These are phyloP conservation scores for Pseudomyrmex pallidus DNA, from an alignment of 1,140 invertebrate genomes.

Conservation along the genomic window DNA sequence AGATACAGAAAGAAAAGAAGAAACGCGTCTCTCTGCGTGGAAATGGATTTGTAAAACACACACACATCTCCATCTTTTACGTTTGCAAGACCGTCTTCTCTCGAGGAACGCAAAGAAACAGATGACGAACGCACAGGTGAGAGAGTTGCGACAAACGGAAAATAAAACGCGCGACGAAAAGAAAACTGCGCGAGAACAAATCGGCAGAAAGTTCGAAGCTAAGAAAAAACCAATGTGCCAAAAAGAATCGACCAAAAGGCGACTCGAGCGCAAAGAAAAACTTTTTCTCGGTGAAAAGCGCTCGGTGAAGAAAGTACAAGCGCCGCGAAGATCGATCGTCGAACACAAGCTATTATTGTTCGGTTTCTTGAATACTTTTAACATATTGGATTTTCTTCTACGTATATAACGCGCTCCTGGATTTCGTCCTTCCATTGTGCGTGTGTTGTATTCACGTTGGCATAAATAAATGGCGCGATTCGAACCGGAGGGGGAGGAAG, in stretches of 20 bases:
- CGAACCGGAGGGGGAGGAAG: too few species aligned
- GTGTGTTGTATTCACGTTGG: background rate
- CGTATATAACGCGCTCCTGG: too few species aligned
- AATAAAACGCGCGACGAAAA: constrained; percentile 15
- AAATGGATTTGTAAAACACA: too few species aligned
- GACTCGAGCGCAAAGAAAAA: constrained; percentile 1
- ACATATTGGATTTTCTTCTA: constrained; percentile 1
- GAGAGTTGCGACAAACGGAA: background rate
- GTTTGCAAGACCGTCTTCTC: too few species aligned
- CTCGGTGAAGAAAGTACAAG: too few species aligned
- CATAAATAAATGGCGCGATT: too few species aligned
- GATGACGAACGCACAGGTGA: too few species aligned
- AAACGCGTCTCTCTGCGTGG: too few species aligned
- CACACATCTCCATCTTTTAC: too few species aligned
- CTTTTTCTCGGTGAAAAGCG: background rate
- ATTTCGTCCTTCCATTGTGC: too few species aligned
- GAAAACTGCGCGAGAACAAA: background rate
- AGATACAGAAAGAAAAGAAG: too few species aligned
- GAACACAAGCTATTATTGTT: background rate
- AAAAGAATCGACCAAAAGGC: constrained; percentile 13
- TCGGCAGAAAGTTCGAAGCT: constrained; percentile 28
- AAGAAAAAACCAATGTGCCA: constrained; percentile 38
- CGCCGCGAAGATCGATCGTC: background rate
- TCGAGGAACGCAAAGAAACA: too few species aligned
- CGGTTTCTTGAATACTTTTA: background rate